phyloP scores from a whole-genome alignment of 2,797 vertebrate genomes.

The Erithacus rubecula region DNA sequence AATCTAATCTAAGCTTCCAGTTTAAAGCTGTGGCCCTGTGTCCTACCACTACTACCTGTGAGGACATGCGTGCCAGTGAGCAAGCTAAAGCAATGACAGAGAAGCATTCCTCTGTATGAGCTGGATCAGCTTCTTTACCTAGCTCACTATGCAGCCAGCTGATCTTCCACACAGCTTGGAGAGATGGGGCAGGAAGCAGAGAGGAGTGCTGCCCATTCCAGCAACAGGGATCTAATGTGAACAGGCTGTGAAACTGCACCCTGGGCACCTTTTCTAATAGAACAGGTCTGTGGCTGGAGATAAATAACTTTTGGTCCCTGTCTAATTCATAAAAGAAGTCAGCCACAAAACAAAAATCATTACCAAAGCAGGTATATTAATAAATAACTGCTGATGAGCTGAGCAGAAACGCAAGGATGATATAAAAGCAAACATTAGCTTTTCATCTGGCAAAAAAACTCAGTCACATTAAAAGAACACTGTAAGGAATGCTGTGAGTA shows the following conservation, averaged over 20 bases:
- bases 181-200: not conserved
- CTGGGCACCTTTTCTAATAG: not conserved
- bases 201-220: not conserved
- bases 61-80: not conserved
- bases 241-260: not conserved
- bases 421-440: not conserved
- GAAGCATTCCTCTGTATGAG: not conserved
- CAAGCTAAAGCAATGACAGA: not conserved
- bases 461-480: not conserved
- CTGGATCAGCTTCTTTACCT: not conserved
- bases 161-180: fast-evolving
- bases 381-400: not conserved
- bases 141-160: not conserved
- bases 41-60: not conserved
- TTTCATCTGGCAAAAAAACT: not conserved
- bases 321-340: not conserved
- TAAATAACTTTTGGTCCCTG: not conserved
- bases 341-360: not conserved
- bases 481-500: not conserved
- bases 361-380: not conserved
- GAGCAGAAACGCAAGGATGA: not conserved
- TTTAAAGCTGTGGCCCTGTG: not conserved
- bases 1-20: not conserved
- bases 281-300: not conserved
- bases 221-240: not conserved